Base-by-base conservation (phyloP, 23 tunicate genomes). In the Pegea sp. region DNA sequence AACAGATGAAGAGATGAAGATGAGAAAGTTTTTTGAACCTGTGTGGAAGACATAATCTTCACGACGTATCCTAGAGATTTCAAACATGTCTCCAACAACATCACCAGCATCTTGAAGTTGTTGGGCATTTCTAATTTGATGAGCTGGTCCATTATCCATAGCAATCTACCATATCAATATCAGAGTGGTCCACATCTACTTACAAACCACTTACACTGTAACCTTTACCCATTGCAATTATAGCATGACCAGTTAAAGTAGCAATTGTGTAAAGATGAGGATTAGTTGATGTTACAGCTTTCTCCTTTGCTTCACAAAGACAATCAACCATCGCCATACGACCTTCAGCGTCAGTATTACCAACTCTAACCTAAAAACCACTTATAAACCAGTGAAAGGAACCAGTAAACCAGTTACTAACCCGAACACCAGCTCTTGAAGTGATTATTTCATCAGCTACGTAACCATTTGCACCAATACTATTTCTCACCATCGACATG, bases 341-440 rank as follows among this genome's bases (percentile, higher is more conserved):
- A 25, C 98, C 98, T 58, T 89, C 98, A 38, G 98, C 98, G 52
- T 89, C 98, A 55, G 98, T 89, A 71, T 89, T 89, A 44, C 98
- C 98, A 30, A 89, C 91, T n/a, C 97, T 63, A 75, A 87, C 80
- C 80, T 72, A n/a, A n/a, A n/a, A n/a, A n/a, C n/a, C n/a, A n/a
- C 46, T 38, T 38, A 8, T 38, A 11, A 38, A 38, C 16, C 11
- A 38, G 13, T 38, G 11, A 38, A 38, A 51, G 22, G 13, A 18
- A 26, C 24, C 8, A 55, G n/a, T 7, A 25, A 22, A 55, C 26
- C 8, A 8, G 24, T 4, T 3, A 30, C 84, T 53, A 31, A 74
- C 98, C 69, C 98, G 33, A 4, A 57, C 66, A 11, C 91, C 91
- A 24, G 98, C 79, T 18, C 98, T 61, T 26, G 90, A 60, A 1